Evolutionary conservation across 2,113 vertebrate genomes (phyloP).

Genomic region (Donacobius atricapilla): DNA sequence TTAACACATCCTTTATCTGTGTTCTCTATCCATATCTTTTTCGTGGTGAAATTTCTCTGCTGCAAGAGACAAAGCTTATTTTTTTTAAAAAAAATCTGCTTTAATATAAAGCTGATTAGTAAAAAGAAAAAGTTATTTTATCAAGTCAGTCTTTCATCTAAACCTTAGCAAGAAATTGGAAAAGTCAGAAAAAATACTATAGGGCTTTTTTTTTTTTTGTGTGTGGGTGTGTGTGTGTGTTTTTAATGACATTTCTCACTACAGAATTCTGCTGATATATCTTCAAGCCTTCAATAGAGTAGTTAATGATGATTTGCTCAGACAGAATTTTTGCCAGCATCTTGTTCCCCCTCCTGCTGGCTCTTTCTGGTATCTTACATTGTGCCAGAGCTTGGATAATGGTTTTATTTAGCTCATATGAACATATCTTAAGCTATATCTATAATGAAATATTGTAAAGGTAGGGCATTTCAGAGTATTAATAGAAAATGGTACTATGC

Average conservation of each 20-base stretch:
- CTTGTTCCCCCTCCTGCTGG: neutral
- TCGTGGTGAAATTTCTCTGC: neutral
- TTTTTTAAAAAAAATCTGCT: neutral
- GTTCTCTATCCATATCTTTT: neutral
- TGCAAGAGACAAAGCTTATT: neutral
- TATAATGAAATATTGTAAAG: conserved; percentile 11
- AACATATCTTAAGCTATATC: conserved; percentile 17
- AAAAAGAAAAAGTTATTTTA: neutral
- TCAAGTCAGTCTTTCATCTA: neutral
- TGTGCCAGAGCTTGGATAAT: neutral
- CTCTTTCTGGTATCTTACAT: neutral
- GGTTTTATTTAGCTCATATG: conserved; percentile 14
- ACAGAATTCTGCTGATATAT: neutral
- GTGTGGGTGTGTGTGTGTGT: neutral
- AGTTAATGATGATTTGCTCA: neutral
- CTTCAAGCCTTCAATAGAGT: neutral
- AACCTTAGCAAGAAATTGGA: neutral
- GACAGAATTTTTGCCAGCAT: neutral
- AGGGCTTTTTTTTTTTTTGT: neutral
- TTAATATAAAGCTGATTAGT: neutral
- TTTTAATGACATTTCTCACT: neutral
- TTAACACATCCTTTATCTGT: neutral
- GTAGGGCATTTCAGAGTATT: neutral
- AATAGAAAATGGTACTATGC: conserved; percentile 4
- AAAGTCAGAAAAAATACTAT: neutral